Evolutionary conservation across 2,888 invertebrate genomes (phyloP).

Genomic region (Cataglyphis livida): DNA sequence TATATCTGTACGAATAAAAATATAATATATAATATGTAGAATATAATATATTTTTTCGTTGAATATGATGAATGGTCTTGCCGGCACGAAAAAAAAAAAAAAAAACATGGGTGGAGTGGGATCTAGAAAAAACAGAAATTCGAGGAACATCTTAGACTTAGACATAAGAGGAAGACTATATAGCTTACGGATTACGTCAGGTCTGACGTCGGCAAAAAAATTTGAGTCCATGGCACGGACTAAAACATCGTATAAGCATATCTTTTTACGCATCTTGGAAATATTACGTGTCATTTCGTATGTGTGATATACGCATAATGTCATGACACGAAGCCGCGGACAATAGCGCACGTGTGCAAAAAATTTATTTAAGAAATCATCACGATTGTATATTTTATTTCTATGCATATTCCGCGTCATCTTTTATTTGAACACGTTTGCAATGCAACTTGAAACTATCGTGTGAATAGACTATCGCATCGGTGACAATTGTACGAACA

Average conservation of each 20-base stretch:
- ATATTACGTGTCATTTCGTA: slow-evolving; percentile 12
- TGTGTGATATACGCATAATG: background rate
- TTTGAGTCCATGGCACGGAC: slow-evolving; percentile 52
- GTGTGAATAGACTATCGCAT: background rate
- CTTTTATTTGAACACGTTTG: background rate
- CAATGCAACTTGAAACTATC: slow-evolving; percentile 10
- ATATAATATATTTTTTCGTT: background rate
- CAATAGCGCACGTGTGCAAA: background rate
- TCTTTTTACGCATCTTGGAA: slow-evolving; percentile 37
- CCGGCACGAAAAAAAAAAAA: background rate
- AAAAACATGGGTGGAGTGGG: background rate
- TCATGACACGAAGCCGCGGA: background rate
- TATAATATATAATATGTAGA: background rate
- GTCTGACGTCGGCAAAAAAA: slow-evolving; percentile 57
- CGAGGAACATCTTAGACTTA: background rate
- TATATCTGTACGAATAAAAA: background rate
- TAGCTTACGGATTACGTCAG: slow-evolving; percentile 48
- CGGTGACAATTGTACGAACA: background rate
- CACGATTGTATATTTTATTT: background rate
- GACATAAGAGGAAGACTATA: slow-evolving; percentile 49
- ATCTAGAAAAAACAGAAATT: slow-evolving; percentile 20
- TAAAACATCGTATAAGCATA: slow-evolving; percentile 24
- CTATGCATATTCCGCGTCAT: background rate
- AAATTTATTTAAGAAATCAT: background rate
- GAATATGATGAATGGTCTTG: slow-evolving; percentile 5